Conservation (phyloP, 64 coral and sea anemone genomes). For the Hydrozoanthus tunicans region DNA sequence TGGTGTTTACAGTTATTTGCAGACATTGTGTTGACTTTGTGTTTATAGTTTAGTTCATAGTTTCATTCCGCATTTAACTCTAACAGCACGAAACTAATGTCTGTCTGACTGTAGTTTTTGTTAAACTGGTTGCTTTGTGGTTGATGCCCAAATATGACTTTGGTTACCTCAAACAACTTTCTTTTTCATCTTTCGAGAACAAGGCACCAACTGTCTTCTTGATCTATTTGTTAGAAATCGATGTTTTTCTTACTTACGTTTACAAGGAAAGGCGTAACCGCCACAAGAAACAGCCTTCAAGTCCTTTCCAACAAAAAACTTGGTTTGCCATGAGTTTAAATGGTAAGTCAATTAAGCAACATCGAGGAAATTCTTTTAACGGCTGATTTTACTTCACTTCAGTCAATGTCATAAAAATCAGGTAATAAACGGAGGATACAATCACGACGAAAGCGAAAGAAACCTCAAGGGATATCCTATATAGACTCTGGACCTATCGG, state of each 20-base stretch:
- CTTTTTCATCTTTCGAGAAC: not conserved
- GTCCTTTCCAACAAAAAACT: not conserved
- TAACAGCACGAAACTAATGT: too few relatives aligned
- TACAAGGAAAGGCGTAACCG: not conserved
- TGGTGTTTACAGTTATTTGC: too few relatives aligned
- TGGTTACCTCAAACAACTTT: not conserved
- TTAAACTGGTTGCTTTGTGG: not conserved
- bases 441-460: too few relatives aligned
- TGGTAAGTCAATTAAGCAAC: not conserved
- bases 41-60: not conserved
- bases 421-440: not conserved
- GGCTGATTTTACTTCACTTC: not conserved
- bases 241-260: conserved; percentile 14
- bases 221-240: not conserved
- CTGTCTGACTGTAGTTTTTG: not conserved
- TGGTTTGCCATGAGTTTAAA: not conserved
- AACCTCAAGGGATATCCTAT: too few relatives aligned
- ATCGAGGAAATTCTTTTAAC: not conserved
- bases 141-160: not conserved
- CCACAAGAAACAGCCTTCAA: not conserved
- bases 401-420: conserved; percentile 21
- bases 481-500: too few relatives aligned
- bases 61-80: not conserved
- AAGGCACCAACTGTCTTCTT: not conserved
- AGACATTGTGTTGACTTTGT: not conserved